These are phyloP conservation scores for Rhabdomys dilectus DNA, from an alignment of 2,113 vertebrate species.

Conservation along the genomic window DNA sequence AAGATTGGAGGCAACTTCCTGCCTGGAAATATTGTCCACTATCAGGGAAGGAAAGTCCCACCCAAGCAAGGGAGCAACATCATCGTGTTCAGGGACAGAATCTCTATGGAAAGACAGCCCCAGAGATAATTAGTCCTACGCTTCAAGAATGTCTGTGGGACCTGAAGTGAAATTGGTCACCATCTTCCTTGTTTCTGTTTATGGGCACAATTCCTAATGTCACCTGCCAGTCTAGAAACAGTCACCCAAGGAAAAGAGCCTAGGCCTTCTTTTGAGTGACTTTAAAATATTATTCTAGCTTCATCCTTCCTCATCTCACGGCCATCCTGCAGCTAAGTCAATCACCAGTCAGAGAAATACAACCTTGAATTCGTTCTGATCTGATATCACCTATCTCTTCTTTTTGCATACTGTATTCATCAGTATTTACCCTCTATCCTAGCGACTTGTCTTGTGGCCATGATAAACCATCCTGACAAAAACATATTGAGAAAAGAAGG, in stretches of 20 bases:
- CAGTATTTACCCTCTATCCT: too few species aligned
- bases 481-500: not conserved
- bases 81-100: not conserved
- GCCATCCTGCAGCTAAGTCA: too few species aligned
- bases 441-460: not conserved
- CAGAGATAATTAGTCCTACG: not conserved
- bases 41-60: not conserved
- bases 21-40: not conserved
- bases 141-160: not conserved
- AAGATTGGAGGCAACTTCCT: not conserved
- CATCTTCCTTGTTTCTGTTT: not conserved
- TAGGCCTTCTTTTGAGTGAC: not conserved
- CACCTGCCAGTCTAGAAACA: not conserved
- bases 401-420: too few species aligned
- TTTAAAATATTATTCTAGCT: not conserved
- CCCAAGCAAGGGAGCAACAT: not conserved
- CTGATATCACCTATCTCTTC: not conserved
- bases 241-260: not conserved
- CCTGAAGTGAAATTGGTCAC: accelerated
- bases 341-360: not conserved
- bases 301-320: not conserved
- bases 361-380: not conserved
- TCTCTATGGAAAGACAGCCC: too few species aligned
- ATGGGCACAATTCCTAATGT: not conserved
- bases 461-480: not conserved